Percentiles rank a stretch among this genome's conserved stretches.
Conservation (phyloP, 2,113 vertebrate genomes). For the Lophura nycthemera region DNA sequence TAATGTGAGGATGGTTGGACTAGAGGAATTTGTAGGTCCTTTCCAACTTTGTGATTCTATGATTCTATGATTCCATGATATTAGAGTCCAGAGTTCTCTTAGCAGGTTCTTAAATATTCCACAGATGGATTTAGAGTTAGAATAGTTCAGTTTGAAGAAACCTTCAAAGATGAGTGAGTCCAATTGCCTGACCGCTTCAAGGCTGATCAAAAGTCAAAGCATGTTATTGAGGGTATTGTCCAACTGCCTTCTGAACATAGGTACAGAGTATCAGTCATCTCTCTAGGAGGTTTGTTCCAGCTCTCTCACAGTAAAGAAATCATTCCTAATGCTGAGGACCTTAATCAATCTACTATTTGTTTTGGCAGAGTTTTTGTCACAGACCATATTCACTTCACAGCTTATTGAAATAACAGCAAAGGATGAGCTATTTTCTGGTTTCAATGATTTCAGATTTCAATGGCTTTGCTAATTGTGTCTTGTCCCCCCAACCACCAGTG, state of each 20-base stretch:
- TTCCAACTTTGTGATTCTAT: too few species aligned
- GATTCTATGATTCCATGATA: too few species aligned
- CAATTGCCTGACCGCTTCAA: background rate
- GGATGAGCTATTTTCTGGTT: background rate
- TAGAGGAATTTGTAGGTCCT: too few species aligned
- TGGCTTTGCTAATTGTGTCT: background rate
- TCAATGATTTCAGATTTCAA: background rate
- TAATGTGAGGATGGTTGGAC: too few species aligned
- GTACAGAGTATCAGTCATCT: background rate
- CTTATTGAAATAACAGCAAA: accelerated
- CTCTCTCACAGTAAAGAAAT: background rate
- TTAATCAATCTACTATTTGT: background rate
- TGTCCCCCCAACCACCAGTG: background rate
- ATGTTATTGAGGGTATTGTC: background rate
- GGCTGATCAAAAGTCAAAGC: background rate
- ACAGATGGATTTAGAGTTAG: background rate
- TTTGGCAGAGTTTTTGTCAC: background rate
- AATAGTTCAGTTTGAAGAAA: background rate
- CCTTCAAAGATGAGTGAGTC: background rate
- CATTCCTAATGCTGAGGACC: background rate
- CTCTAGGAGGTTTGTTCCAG: background rate
- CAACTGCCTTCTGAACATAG: background rate
- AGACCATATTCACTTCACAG: background rate
- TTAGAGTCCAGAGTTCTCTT: background rate
- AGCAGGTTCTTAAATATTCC: background rate